Evolutionary conservation across 2,888 invertebrate genomes (phyloP), one percentile per base, ranked within the genome.

Genomic region (Ichneumoninae sp.): DNA sequence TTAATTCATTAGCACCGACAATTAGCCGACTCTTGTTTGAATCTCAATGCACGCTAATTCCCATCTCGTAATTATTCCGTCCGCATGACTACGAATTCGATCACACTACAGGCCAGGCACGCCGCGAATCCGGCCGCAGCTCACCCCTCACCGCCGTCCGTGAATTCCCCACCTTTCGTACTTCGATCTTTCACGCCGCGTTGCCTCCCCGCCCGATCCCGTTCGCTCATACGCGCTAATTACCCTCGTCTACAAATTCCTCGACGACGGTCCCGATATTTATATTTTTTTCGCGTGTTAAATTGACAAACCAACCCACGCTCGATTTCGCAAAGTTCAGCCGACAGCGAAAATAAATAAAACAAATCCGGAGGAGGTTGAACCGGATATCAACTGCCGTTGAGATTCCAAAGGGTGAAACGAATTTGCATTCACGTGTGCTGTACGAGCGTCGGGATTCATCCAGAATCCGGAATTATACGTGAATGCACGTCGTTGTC

Each of bases 1-100:
- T 91, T 91, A 90, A 91, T 91, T 91, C 88, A 87, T 89, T 87
- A 89, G 88, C 66, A 74, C 87, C 86, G 85, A 89, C 90, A 89
- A 90, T 91, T 90, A 88, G 83, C 86, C 86, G 47, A 86, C 86
- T 85, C 88, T 87, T 88, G 88, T 89, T 87, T 87, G 85, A 73
- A 86, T 83, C 86, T 85, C 87, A 88, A 90, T 88, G 87, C 87
- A 83, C 88, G 86, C 85, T 89, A 88, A 90, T 90, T 88, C 87
- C 84, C 80, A 84, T 83, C 86, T 88, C 87, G 88, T 86, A 89
- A 91, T 91, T 90, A 88, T 89, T 89, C 88, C 87, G 85, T 88
- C 86, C 85, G 87, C 88, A 89, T 87, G 88, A 88, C 88, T 88
- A 87, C 86, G 82, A 88, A 85, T 83, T 74, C 85, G 82, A 83